Base-by-base conservation (phyloP, 2,797 vertebrate genomes). In the Myotis daubentonii region DNA sequence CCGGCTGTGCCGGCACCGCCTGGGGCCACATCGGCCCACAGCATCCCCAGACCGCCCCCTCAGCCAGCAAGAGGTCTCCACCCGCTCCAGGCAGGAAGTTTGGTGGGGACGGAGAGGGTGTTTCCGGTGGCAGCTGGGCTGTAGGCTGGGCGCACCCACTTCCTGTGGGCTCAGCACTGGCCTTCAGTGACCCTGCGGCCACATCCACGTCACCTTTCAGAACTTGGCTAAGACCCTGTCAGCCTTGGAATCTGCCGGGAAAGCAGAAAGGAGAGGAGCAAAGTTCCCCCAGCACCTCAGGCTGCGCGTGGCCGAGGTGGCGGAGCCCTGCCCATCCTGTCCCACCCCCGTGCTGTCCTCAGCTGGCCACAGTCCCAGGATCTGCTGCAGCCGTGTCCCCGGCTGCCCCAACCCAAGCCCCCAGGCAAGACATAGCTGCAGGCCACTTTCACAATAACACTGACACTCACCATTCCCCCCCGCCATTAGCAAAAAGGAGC, bases 231-330 rank as follows among this genome's bases (percentile, higher is more conserved):
- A 74, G 82, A 60, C 22, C 82, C 68, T 5, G n/a, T 9, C 19
- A 22, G 33, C 68, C 57, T 84, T 0, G 0, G 20, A 49, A 85
- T 75, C 51, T 86, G 66, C 92, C 11, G 30, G 71, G 72, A 79
- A 91, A 95, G 91, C 95, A 95, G 91, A 97, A 96, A 51, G 30
- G 28, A 87, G 66, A n/a, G 44, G 41, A 82, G 49, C 47, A 65
- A 88, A 68, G 19, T 83, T 91, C 76, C 76, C 30, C 25, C 22
- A 2, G 76, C 49, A 76, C 53, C 84, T 13, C 17, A 55, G 71
- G 76, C 22, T 22, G 33, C 1, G 44, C 41, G 16, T 3, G 47
- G 36, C n/a, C 70, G 25, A n/a, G 55, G 36, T 9, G 36, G 53
- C 33, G 25, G 25, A 80, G 76, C 84, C 84, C 30, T 38, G 49